phyloP scores from a whole-genome alignment of 2,888 invertebrate genomes.

The Heteromyza rotundicornis region DNA sequence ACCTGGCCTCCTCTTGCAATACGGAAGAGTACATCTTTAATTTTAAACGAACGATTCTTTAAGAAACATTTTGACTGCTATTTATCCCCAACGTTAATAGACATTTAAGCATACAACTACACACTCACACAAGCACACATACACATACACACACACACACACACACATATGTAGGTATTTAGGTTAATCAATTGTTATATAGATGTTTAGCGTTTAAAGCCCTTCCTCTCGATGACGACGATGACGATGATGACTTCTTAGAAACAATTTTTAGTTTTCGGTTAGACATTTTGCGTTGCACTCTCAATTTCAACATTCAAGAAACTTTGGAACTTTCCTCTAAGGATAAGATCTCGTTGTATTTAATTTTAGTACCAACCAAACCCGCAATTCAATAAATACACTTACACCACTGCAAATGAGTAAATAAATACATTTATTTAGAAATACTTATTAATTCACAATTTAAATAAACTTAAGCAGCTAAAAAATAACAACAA shows the following conservation, averaged over 20 bases:
- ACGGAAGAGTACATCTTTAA: no score
- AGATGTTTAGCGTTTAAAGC: constrained; percentile 10
- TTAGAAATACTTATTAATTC: background rate
- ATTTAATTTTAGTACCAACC: constrained; percentile 31
- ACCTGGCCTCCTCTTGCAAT: background rate
- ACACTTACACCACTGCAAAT: no score
- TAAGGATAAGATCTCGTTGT: constrained; percentile 53
- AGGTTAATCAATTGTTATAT: no score
- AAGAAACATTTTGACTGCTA: constrained; percentile 52
- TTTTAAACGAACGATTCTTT: constrained; percentile 5
- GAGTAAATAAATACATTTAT: background rate
- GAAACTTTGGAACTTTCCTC: constrained; percentile 47
- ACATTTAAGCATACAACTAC: constrained; percentile 29
- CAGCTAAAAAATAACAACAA: no score
- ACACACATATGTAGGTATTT: no score
- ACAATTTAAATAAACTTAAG: constrained; percentile 13
- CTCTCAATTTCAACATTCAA: constrained; percentile 14
- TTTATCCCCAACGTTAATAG: constrained; percentile 54
- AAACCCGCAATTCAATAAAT: constrained; percentile 12
- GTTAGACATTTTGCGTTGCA: background rate
- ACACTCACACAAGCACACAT: no score
- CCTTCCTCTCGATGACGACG: no score
- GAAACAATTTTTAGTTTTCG: constrained; percentile 24
- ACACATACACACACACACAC: no score
- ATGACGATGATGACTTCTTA: background rate